phyloP scores from a whole-genome alignment of 2,888 invertebrate species.

The Eilema depressum region DNA sequence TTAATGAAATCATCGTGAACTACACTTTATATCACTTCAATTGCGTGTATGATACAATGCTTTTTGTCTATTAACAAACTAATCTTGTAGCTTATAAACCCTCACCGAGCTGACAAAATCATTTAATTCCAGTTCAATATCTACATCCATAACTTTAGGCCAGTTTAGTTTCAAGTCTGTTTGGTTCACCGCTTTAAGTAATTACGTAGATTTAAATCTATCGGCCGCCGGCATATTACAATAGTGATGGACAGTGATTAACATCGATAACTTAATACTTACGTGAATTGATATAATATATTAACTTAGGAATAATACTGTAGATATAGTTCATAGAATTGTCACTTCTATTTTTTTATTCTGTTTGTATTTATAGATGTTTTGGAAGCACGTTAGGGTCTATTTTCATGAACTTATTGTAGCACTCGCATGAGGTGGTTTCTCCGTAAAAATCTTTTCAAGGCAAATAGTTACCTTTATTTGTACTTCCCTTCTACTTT shows the following conservation, averaged over 20 bases:
- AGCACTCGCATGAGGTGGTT: no score
- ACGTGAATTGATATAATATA: not conserved
- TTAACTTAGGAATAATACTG: not conserved
- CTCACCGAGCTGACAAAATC: conserved; percentile 9
- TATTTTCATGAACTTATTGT: no score
- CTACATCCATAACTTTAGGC: conserved; percentile 21
- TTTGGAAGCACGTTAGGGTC: no score
- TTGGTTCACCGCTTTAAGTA: conserved; percentile 39
- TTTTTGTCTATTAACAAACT: not conserved
- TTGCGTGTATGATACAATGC: no score
- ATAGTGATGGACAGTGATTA: not conserved
- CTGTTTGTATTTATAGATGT: no score
- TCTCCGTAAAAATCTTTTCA: no score
- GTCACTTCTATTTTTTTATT: no score
- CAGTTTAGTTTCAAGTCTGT: conserved; percentile 28
- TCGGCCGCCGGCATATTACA: conserved; percentile 37
- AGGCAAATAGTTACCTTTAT: no score
- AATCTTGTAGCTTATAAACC: not conserved
- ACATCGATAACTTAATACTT: conserved; percentile 6
- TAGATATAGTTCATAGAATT: no score
- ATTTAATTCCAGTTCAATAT: conserved; percentile 14
- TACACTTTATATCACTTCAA: no score
- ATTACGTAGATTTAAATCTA: conserved; percentile 53
- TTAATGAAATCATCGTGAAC: no score
- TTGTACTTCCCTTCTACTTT: no score